Conservation (phyloP, 2,888 invertebrate species). For the Diploptera punctata region DNA sequence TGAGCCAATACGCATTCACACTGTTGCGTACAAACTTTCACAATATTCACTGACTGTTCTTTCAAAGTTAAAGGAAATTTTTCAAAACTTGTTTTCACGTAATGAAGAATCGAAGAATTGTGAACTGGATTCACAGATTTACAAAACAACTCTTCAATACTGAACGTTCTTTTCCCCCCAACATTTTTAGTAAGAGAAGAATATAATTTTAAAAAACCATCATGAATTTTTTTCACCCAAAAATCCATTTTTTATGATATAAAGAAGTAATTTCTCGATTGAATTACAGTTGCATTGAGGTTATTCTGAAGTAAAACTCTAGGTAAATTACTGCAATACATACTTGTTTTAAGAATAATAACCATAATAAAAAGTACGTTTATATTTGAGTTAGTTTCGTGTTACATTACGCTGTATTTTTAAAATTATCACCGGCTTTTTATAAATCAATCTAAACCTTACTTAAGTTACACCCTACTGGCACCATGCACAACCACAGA, state of each 20-base stretch:
- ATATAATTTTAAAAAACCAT: not conserved
- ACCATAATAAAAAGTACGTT: too few species aligned
- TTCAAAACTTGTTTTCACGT: slow-evolving; percentile 25
- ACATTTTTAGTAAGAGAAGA: not conserved
- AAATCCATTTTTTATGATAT: not conserved
- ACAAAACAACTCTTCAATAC: not conserved
- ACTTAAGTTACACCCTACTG: too few species aligned
- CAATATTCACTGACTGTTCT: slow-evolving; percentile 58
- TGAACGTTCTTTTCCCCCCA: not conserved
- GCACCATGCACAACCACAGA: too few species aligned
- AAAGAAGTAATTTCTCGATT: not conserved
- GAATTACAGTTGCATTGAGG: not conserved
- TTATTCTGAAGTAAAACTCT: not conserved
- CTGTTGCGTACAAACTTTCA: slow-evolving; percentile 60
- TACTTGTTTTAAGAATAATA: not conserved
- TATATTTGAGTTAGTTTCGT: too few species aligned
- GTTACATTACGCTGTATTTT: too few species aligned
- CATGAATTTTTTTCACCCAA: not conserved
- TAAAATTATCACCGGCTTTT: too few species aligned
- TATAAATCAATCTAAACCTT: too few species aligned
- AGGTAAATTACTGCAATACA: not conserved
- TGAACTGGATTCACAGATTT: not conserved
- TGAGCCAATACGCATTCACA: slow-evolving; percentile 59
- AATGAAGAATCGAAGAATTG: slow-evolving; percentile 6
- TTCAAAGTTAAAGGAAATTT: slow-evolving; percentile 51